phyloP scores from a whole-genome alignment of 30 jellyfish, hydroid and myxozoan genomes.

The Mastigias papua region DNA sequence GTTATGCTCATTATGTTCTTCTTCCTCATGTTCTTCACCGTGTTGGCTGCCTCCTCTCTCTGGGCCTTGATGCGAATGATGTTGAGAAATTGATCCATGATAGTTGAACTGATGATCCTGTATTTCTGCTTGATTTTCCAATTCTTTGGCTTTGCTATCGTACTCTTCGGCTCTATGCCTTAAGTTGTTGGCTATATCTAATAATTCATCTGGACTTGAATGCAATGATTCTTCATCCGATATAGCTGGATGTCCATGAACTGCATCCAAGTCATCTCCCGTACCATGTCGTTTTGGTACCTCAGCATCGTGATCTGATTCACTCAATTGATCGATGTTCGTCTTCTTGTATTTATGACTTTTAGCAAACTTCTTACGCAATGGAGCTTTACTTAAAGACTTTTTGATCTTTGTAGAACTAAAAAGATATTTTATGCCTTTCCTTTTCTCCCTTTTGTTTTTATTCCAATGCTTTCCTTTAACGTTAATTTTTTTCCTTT shows the following conservation, averaged over 20 bases:
- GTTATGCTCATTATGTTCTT: conserved; percentile 35
- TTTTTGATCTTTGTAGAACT: background rate
- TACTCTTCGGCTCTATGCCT: conserved; percentile 78
- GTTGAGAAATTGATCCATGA: conserved; percentile 69
- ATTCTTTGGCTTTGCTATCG: conserved; percentile 80
- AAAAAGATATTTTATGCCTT: background rate
- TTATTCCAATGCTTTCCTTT: background rate
- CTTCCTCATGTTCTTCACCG: conserved; percentile 61
- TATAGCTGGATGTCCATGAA: conserved; percentile 69
- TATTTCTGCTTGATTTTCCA: conserved; percentile 77
- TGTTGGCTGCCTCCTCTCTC: conserved; percentile 64
- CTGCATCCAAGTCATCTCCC: conserved; percentile 63
- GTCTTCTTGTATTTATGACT: background rate
- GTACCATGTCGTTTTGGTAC: conserved; percentile 11
- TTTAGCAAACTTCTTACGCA: background rate
- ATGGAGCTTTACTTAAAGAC: background rate
- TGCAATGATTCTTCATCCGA: conserved; percentile 71
- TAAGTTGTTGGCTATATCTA: conserved; percentile 72
- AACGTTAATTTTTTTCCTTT: background rate
- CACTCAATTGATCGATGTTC: background rate
- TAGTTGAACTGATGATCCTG: conserved; percentile 67
- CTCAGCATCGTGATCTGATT: background rate
- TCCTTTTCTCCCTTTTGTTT: background rate
- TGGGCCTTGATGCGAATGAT: conserved; percentile 57
- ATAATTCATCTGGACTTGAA: conserved; percentile 62